Evolutionary conservation across 1,140 invertebrate genomes (phyloP), one percentile per base, ranked within the genome.

Genomic region (Lutraria rhynchaena): DNA sequence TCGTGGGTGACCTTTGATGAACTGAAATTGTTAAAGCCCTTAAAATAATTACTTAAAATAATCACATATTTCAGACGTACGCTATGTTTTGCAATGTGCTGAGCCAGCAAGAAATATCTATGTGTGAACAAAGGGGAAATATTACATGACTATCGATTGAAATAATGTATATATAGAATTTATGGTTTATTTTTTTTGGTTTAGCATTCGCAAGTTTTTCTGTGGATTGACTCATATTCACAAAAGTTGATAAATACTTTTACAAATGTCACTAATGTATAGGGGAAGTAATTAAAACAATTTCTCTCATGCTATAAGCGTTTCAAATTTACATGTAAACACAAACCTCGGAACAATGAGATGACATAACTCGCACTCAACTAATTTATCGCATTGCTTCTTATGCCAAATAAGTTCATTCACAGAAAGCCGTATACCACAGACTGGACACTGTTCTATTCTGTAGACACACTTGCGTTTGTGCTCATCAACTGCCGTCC

Each of bases 1-100:
- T 61, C 58, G n/a, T 61, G 58, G 1, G 58, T 61, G 11, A 61
- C 7, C 33, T 61, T 61, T 35, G 58, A 61, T 7, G 58, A 61
- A 35, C 58, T 61, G 33, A 61, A 61, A 35, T 35, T 11, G 9
- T 7, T 7, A 57, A 57, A n/a, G 5, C 24, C 11, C 53, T n/a
- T 57, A 57, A 13, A 11, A 13, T n/a, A 57, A 11, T 11, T 57
- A 57, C 24, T 11, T 57, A 57, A n/a, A 57, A n/a, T 9, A 57
- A 9, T 11, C 22, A n/a, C 7, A 11, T 11, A 57, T 13, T 9
- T 22, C 53, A 13, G 11, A 57, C 15, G 5, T 22, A 15, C 7
- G 15, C 24, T 24, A 57, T 22, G 5, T 11, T 5, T n/a, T 57
- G 24, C 7, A 57, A 9, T 15, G 5, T 5, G 24, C 53, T 11